These are phyloP conservation scores for Margarornis squamiger DNA, from an alignment of 2,797 vertebrate genomes.

Conservation along the genomic window DNA sequence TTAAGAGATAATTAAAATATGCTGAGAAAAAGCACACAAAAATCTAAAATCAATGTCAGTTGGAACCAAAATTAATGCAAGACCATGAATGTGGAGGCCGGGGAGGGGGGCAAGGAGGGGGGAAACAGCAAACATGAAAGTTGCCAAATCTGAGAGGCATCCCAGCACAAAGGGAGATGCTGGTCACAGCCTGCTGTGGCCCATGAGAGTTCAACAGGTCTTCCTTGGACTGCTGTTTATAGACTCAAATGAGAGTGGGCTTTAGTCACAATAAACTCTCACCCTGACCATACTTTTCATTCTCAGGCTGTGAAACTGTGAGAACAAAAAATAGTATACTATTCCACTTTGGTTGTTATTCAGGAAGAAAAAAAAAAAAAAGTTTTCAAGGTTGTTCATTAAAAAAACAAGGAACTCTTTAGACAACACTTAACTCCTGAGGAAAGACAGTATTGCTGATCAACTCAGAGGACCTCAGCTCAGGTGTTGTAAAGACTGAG, in stretches of 20 bases:
- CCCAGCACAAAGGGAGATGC: background rate
- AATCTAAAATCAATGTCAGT: background rate
- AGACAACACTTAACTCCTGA: background rate
- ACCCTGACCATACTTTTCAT: background rate
- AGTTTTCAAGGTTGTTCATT: background rate
- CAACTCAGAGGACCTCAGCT: background rate
- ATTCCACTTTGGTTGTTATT: background rate
- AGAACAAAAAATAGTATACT: background rate
- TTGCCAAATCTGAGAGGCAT: background rate
- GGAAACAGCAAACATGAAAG: background rate
- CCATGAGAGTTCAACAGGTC: background rate
- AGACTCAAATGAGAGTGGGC: background rate
- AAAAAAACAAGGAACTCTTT: background rate
- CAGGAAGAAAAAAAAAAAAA: background rate
- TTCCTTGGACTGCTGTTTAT: background rate
- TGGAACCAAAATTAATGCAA: background rate
- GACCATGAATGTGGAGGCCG: background rate
- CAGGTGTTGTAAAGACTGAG: background rate
- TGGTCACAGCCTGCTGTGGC: background rate
- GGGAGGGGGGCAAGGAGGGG: no score
- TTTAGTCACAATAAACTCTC: background rate
- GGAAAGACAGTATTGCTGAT: background rate
- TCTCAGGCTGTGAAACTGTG: background rate
- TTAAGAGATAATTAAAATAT: background rate
- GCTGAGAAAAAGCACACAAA: background rate